Evolutionary conservation across 1,140 invertebrate genomes (phyloP).

Genomic region (Nasonia longicornis): DNA sequence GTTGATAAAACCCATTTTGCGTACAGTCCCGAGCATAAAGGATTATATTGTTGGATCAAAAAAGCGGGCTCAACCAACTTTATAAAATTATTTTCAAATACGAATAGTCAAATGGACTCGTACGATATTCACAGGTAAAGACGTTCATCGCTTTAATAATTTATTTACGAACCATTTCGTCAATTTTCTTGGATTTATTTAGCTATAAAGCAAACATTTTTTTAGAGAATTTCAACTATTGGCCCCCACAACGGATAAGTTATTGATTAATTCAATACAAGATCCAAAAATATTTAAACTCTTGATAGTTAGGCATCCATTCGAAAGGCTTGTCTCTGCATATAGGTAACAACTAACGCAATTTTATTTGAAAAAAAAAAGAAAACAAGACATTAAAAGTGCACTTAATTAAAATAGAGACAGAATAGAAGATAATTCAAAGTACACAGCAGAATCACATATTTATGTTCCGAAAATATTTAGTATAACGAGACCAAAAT

Average conservation of each 20-base stretch:
- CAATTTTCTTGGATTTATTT: neutral
- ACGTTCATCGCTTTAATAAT: neutral
- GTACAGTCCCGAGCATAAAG: slow-evolving; percentile 56
- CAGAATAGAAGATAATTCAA: slow-evolving; percentile 67
- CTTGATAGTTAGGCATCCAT: slow-evolving; percentile 69
- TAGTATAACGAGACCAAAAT: slow-evolving; percentile 59
- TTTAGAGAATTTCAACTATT: slow-evolving; percentile 59
- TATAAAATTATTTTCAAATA: slow-evolving; percentile 63
- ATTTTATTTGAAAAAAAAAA: neutral
- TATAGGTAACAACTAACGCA: slow-evolving; percentile 59
- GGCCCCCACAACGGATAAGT: slow-evolving; percentile 51
- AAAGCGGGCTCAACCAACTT: slow-evolving; percentile 67
- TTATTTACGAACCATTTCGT: neutral
- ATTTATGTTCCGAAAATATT: slow-evolving; percentile 64
- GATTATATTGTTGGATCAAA: slow-evolving; percentile 67
- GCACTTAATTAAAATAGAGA: slow-evolving; percentile 56
- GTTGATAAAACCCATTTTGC: slow-evolving; percentile 61
- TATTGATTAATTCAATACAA: slow-evolving; percentile 51
- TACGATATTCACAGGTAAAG: slow-evolving; percentile 60
- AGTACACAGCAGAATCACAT: slow-evolving; percentile 64
- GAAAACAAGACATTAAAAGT: slow-evolving; percentile 11
- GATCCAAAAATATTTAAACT: slow-evolving; percentile 62
- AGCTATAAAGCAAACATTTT: slow-evolving; percentile 27
- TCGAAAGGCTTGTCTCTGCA: slow-evolving; percentile 69
- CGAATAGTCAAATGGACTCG: slow-evolving; percentile 51